These are phyloP conservation scores for Oxyura jamaicensis DNA, from an alignment of 2,113 vertebrate species.

Conservation along the genomic window DNA sequence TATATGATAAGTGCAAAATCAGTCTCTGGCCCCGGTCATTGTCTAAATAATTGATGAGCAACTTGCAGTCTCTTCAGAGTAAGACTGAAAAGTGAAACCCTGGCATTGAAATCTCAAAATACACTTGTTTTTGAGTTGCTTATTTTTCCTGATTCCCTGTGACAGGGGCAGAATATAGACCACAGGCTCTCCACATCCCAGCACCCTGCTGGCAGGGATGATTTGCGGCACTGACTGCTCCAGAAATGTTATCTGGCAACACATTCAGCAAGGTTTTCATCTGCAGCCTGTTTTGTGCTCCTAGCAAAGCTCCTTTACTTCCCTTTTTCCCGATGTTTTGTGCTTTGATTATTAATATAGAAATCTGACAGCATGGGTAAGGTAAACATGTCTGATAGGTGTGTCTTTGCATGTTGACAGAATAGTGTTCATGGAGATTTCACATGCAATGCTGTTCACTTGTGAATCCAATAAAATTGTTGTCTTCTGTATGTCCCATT, in stretches of 20 bases:
- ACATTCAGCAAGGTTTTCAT: not conserved
- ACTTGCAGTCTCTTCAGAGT: not conserved
- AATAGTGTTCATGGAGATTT: not conserved
- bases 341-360: not conserved
- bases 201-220: not conserved
- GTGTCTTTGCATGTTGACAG: not conserved
- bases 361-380: not conserved
- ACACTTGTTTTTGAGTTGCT: not conserved
- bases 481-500: not conserved
- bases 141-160: not conserved
- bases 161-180: not conserved
- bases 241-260: not conserved
- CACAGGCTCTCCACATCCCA: not conserved
- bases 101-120: not conserved
- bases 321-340: not conserved
- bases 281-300: not conserved
- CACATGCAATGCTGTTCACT: accelerated
- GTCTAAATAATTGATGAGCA: not conserved
- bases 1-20: not conserved
- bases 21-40: not conserved
- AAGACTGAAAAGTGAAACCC: not conserved
- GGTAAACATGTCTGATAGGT: not conserved
- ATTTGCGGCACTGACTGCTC: not conserved
- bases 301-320: not conserved
- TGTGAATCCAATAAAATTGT: not conserved